These are phyloP conservation scores for Antedon mediterranea DNA, from an alignment of 53 echinoderm and acorn worm genomes.

Conservation along the genomic window DNA sequence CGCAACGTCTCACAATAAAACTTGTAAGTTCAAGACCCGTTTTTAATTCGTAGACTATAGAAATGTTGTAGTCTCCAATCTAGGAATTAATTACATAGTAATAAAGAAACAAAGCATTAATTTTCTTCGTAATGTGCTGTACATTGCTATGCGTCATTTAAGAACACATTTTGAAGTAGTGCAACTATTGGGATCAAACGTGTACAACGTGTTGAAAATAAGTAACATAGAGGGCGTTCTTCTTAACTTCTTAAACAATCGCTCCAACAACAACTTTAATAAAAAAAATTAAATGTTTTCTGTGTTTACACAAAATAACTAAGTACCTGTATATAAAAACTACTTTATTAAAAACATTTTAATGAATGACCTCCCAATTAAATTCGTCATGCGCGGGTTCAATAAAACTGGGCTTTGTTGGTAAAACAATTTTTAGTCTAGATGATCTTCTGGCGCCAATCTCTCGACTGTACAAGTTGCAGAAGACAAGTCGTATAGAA, in stretches of 20 bases:
- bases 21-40: not conserved
- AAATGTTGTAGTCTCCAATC: not conserved
- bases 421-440: not conserved
- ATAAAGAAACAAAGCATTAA: not conserved
- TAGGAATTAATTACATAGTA: not conserved
- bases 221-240: not conserved
- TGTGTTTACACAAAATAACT: not conserved
- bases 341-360: not conserved
- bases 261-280: not conserved
- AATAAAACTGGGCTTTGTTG: not conserved
- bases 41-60: not conserved
- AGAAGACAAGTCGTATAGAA: not conserved
- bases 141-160: not conserved
- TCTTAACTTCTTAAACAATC: not conserved
- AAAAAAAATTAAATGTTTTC: not conserved
- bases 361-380: not conserved
- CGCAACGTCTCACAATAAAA: not conserved
- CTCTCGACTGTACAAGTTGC: not conserved
- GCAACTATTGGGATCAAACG: too few relatives aligned
- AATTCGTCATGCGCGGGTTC: not conserved
- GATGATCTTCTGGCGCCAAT: not conserved
- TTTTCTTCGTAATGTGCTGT: not conserved
- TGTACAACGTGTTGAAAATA: too few relatives aligned
- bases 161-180: too few relatives aligned
- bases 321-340: not conserved